Conservation (phyloP, 1,140 invertebrate species). For the Antheraea mylitta region DNA sequence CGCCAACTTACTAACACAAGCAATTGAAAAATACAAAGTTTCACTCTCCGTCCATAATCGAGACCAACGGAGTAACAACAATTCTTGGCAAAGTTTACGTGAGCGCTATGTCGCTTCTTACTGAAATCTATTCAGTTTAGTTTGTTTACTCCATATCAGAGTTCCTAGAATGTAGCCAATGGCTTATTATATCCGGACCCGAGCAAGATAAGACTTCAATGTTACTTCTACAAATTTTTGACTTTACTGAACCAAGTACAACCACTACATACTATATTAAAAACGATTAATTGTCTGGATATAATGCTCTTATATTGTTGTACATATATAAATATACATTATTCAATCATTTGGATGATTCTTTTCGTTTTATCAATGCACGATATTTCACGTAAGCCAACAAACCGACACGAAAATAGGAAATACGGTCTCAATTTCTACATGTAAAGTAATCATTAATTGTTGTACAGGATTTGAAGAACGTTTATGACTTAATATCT, state of each 20-base stretch:
- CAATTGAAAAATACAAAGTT: constrained; percentile 77
- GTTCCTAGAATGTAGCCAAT: constrained; percentile 1
- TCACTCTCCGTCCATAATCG: constrained; percentile 43
- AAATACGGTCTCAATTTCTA: no score
- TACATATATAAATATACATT: no score
- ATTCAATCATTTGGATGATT: no score
- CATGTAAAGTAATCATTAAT: no score
- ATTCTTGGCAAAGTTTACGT: constrained; percentile 69
- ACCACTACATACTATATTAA: no score
- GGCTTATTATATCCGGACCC: not conserved
- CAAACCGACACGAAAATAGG: no score
- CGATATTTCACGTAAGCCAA: no score
- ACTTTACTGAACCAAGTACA: not conserved
- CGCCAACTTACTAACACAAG: constrained; percentile 67
- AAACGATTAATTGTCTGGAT: no score
- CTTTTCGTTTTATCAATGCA: no score
- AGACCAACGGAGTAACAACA: constrained; percentile 67
- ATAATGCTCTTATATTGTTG: no score
- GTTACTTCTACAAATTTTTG: not conserved
- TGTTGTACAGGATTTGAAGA: no score
- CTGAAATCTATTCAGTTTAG: constrained; percentile 59
- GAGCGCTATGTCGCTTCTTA: constrained; percentile 49
- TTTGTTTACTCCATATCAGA: constrained; percentile 36
- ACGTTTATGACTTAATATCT: no score
- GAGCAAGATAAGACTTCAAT: not conserved